phyloP scores from a whole-genome alignment of 2,113 vertebrate species.

The Bubo blakistoni region DNA sequence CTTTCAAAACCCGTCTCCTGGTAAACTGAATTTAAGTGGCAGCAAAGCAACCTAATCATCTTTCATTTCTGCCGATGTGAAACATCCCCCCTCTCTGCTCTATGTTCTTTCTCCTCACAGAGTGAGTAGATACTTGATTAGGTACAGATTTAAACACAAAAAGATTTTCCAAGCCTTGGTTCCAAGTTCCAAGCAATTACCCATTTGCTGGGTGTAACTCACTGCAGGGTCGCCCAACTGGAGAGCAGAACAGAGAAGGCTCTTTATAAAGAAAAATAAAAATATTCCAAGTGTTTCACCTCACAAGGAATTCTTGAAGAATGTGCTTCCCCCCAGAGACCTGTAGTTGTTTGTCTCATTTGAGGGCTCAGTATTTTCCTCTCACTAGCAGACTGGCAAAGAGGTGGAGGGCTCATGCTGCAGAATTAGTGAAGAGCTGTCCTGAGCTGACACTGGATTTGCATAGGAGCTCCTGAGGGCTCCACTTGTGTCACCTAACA shows the following conservation, averaged over 20 bases:
- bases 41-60: background rate
- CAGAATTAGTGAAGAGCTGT: background rate
- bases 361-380: background rate
- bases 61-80: background rate
- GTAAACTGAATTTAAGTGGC: background rate
- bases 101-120: background rate
- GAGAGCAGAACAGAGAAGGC: constrained; percentile 13
- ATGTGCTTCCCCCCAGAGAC: background rate
- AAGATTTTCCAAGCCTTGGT: constrained; percentile 17
- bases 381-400: background rate
- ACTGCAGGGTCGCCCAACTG: background rate
- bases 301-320: constrained; percentile 48
- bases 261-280: background rate
- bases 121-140: constrained; percentile 32
- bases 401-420: background rate
- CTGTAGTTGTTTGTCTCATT: background rate
- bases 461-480: background rate
- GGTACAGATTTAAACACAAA: constrained; percentile 50
- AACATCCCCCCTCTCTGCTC: background rate
- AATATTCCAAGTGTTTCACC: background rate
- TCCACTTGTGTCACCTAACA: background rate
- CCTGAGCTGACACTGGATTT: background rate
- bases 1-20: background rate
- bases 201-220: constrained; percentile 40
- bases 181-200: constrained; percentile 51